phyloP scores from a whole-genome alignment of 1,140 invertebrate genomes.

The Temnothorax longispinosus region DNA sequence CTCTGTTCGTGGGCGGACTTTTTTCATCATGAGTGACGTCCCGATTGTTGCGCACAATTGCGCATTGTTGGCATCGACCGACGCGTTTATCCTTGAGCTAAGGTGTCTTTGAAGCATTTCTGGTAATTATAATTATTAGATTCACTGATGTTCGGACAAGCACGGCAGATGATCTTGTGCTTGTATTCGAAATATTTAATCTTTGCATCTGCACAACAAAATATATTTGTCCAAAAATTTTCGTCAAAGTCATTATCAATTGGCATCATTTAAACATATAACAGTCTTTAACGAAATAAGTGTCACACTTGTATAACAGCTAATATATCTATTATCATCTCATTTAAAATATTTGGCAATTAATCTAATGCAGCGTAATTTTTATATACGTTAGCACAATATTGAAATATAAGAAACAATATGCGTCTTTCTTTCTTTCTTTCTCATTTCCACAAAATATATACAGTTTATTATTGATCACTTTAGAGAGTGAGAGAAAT shows the following conservation, averaged over 20 bases:
- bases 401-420: not conserved
- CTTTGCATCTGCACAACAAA: not conserved
- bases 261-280: not conserved
- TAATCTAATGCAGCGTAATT: not conserved
- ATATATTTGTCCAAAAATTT: not conserved
- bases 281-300: not conserved
- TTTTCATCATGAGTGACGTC: constrained; percentile 30
- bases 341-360: not conserved
- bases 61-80: not conserved
- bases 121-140: not conserved
- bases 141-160: not conserved
- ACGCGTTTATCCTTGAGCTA: constrained; percentile 2
- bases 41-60: not conserved
- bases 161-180: not conserved
- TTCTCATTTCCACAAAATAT: not conserved
- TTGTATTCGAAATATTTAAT: not conserved
- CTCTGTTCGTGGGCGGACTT: constrained; percentile 27
- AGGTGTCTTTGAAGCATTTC: not conserved
- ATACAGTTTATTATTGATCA: not conserved
- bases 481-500: constrained; percentile 7
- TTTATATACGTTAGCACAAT: too few species aligned
- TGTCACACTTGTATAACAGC: not conserved
- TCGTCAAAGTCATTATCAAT: not conserved
- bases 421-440: not conserved
- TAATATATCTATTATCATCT: not conserved